These are phyloP conservation scores for Caenorhabditis imperialis DNA, from an alignment of 2,888 invertebrate genomes.

Conservation along the genomic window DNA sequence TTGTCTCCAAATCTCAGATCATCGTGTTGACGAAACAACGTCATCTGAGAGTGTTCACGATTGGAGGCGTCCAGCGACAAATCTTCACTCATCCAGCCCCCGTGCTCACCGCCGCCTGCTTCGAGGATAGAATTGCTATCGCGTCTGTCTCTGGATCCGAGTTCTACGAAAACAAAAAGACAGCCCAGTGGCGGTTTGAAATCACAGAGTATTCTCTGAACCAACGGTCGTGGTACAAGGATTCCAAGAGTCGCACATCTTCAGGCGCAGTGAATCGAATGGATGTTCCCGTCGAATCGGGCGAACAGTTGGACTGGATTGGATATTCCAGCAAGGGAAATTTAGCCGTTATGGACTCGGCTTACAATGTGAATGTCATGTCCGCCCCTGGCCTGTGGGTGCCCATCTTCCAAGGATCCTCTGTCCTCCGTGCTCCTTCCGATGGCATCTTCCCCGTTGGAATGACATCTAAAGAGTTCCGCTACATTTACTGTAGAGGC, in stretches of 20 bases:
- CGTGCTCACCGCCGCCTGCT: constrained; percentile 84
- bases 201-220: constrained; percentile 53
- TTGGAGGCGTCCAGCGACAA: constrained; percentile 90
- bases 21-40: constrained; percentile 87
- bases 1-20: constrained; percentile 83
- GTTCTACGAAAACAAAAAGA: constrained; percentile 51
- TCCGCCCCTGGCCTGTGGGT: constrained; percentile 67
- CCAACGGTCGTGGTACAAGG: constrained; percentile 38
- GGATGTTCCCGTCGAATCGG: constrained; percentile 49
- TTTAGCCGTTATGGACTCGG: constrained; percentile 67
- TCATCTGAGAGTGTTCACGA: constrained; percentile 87
- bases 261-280: constrained; percentile 18
- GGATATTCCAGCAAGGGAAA: constrained; percentile 68
- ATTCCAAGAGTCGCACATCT: constrained; percentile 2
- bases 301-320: constrained; percentile 63
- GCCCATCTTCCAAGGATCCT: constrained; percentile 70
- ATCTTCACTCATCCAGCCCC: constrained; percentile 84
- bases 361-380: constrained; percentile 56
- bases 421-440: constrained; percentile 52
- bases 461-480: constrained; percentile 61
- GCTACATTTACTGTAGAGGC: constrained; percentile 71
- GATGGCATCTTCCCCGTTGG: constrained; percentile 73
- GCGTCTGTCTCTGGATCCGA: constrained; percentile 83
- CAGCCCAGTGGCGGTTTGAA: constrained; percentile 45
- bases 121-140: constrained; percentile 83